Base-by-base conservation (phyloP, 2,888 invertebrate species). In the Hydriomena furcata region DNA sequence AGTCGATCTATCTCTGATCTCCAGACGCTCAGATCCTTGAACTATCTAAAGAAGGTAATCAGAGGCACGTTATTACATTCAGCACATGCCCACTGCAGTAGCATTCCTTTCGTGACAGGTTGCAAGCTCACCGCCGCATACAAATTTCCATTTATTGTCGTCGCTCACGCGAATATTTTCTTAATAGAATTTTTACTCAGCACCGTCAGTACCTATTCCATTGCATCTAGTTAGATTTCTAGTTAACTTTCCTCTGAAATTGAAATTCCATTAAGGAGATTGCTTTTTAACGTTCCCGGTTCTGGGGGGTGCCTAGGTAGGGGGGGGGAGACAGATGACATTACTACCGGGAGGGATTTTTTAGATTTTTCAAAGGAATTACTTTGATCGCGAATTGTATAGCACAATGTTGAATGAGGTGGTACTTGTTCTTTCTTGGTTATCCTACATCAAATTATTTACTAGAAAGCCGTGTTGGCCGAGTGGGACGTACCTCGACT, bases 241-340 rank as follows among this genome's bases (percentile, higher is more conserved):
- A 84, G 86, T 86, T 84, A 84, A 82, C 77, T 86, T 82, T 71
- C 73, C 78, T 65, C 76, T 78, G 76, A 83, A 86, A 89, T 89
- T 89, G 89, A 83, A 88, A 89, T 88, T 89, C 89, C 89, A 89
- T 89, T 88, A 88, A 72, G 74, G 56, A 84, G 82, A 88, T 89
- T 88, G 88, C 88, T 84, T 85, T 85, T 87, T 84, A 84, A 79
- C 83, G 79, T 78, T 24, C 66, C 69, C 68, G 65, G 63, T 63
- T 57, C 58, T 52, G 52, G 56, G 46, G 58, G 58, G 47, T 34
- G 34, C 28, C 40, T 47, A 25, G 24, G 60, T 57, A 45, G 35
- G 51, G 40, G 48, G 35, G 44, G 54, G 53, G 47, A n/a, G 36
- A 5, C 6, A 24, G 34, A 30, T 54, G 46, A 46, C 50, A 50